Evolutionary conservation across 2,113 vertebrate species (phyloP), one percentile per base, ranked within the genome.

Genomic region (Dolichotis patagonum): DNA sequence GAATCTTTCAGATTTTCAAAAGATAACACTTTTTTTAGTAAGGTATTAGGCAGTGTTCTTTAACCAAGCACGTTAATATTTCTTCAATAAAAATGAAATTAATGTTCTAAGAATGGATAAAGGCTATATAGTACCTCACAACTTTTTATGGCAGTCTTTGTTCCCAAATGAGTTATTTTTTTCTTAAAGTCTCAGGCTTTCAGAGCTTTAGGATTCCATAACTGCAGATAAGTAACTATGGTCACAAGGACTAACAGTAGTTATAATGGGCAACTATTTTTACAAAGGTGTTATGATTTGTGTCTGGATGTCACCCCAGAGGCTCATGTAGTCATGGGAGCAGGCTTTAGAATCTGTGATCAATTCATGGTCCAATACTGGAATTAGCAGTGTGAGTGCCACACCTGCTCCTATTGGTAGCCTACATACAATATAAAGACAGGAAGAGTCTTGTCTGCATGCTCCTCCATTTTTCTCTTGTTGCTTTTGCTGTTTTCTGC

Each of bases 51-150:
- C 9, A 73, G 56, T 11, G 80, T 35, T 65, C 65, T 19, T 82
- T 96, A 78, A 62, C 24, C 52, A 82, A 89, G 73, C 3, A 73
- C 7, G 69, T 78, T 43, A 80, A n/a, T 3, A n/a, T 60, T 62
- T 90, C 35, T 96, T 86, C 77, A 60, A 83, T 46, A 52, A 94
- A 82, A 82, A 54, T 4, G 86, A 83, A 69, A 93, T 65, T 32
- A 84, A 90, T 65, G 8, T 32, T 77, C 67, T 63, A 19, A 17
- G 11, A 8, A n/a, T 38, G 5, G 28, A 46, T n/a, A 46, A 69
- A 60, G 9, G 56, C 60, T 41, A 14, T 22, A 28, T 0, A 60
- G 28, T 46, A 75, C 17, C 41, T 85, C n/a, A 11, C 5, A 54
- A 62, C 30, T 65, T 5, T 41, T 54, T 43, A 73, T 20, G 28